Evolutionary conservation across 2,113 vertebrate species (phyloP), one percentile per base, ranked within the genome.

Genomic region (Lamprotornis superbus): DNA sequence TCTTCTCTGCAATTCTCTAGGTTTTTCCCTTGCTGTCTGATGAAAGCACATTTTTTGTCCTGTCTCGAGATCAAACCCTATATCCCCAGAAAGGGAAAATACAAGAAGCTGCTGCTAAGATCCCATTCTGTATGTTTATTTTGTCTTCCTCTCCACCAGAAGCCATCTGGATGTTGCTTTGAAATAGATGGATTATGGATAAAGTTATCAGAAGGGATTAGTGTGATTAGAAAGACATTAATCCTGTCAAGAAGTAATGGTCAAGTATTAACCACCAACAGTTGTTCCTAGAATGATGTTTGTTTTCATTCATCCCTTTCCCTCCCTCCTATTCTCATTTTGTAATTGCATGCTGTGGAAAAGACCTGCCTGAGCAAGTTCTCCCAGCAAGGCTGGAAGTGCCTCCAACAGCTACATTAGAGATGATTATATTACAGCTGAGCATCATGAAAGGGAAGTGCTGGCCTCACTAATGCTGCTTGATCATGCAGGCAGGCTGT

Each of bases 171-270:
- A 95, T 93, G 95, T 89, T 92, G 93, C 83, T 74, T 87, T 91
- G 94, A 95, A 96, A 95, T 94, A 95, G 94, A 95, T 95, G 96
- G 96, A 96, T 96, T 98, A 97, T 93, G 94, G 97, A 97, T 98
- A 94, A 98, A 97, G 94, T 96, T 97, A 96, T 97, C 96, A 96
- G 96, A 96, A 93, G 95, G 93, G 97, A 98, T 94, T 97, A 97
- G 56, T 74, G 94, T 96, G 97, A 98, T 91, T 97, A 98, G 94
- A 97, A 96, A 87, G 95, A 93, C 94, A 90, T 96, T 97, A 97
- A 97, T 97, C 95, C 71, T 96, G 94, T 95, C 95, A 97, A 97
- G 97, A 93, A 97, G 96, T 77, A 96, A 95, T 95, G 94, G 97
- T 95, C 94, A 96, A 97, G 96, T 88, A 97, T 97, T 98, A 98